Percentiles rank a stretch among this genome's conserved stretches.
These are phyloP conservation scores for Mus musculus DNA, from an alignment of 2,113 vertebrate species.

Conservation along the genomic window GRCm39 chr10:115143501-115144000, in stretches of 20 bases:
- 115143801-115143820: background rate
- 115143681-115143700: no score
- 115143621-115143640: no score
- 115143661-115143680: no score
- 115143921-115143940: background rate
- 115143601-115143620: background rate
- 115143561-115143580: background rate
- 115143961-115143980: background rate
- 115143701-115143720: no score
- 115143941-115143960: slow-evolving; percentile 31
- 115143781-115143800: background rate
- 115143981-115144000: slow-evolving; percentile 1
- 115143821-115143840: background rate
- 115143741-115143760: no score
- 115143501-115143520: background rate
- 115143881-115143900: background rate
- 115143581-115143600: background rate
- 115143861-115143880: background rate
- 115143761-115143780: background rate
- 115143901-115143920: slow-evolving; percentile 8
- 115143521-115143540: background rate
- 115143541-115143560: background rate
- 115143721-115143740: no score
- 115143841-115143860: background rate
- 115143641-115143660: no score